Base-by-base conservation (phyloP, 2,113 vertebrate species). In the Dasyurus viverrinus region DNA sequence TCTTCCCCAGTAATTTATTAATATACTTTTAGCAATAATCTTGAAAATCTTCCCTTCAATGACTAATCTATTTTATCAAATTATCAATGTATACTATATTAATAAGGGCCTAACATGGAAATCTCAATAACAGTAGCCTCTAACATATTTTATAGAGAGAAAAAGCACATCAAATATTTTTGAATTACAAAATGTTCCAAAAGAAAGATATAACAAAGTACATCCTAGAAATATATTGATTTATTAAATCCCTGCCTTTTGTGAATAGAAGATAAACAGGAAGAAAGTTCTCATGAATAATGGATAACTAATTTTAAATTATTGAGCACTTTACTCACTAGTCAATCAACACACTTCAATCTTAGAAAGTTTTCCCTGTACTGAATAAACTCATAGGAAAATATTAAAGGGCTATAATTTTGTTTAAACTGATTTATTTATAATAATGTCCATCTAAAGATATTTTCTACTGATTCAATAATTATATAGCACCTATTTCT, bases 261-360 rank as follows among this genome's bases (percentile, higher is more conserved):
- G 25, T 60, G 19, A 95, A 95, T 95, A 11, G 68, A 93, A 95
- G 89, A n/a, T 89, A 95, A 89, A 24, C 89, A 93, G 16, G 22
- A 57, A 96, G 50, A 84, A 84, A 57, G 0, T 2, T 4, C 0
- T 3, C 60, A 47, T 89, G 54, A 94, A 94, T 90, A 93, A 57
- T 26, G 95, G 94, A 48, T 50, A 48, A 1, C 42, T 76, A 53
- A 76, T 89, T 96, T 96, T 76, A 92, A 95, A 93, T 89, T 76
- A 11, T 36, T 93, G 26, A 92, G 3, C 53, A 8, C 8, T 96
- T 93, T 89, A 47, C 24, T 95, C 54, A 92, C 0, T 93, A 93
- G 54, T 68, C 2, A 55, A 47, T 92, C 50, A 92, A 89, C 26
- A 94, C 2, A 84, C 2, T 6, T 42, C 53, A 91, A 26, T 94